Evolutionary conservation across 2,888 invertebrate species (phyloP), one percentile per base, ranked within the genome.

Genomic region (Pollenia amentaria): DNA sequence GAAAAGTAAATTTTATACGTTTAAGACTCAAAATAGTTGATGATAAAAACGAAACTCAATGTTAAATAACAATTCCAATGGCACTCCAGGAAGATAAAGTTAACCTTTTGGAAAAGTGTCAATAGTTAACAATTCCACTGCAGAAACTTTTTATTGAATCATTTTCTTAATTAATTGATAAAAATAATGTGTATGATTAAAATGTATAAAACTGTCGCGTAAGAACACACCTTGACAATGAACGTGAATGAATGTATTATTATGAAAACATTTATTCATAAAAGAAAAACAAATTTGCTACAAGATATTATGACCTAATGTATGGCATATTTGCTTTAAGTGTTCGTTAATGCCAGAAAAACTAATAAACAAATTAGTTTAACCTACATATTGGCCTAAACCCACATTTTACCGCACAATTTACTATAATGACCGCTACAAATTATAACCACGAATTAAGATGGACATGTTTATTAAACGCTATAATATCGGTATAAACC

Each of bases 391-490:
- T 80, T 77, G 72, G 77, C 48, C 84, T 69, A 80, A 72, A 72
- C 76, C 42, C 76, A 76, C 46, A 70, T 87, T 87, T 87, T 48
- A 77, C 72, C 67, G 69, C 83, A 80, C 76, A 87, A 84, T 84
- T 87, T 73, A 77, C 72, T 48, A 57, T 85, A 87, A 87, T 87
- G 82, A 48, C 87, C 81, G 84, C 84, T 76, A 88, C 84, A 86
- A 88, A 88, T 88, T 86, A 84, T 80, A 79, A 57, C 76, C 85
- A 80, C 76, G 82, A 88, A 87, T 87, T 88, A 87, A 88, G 81
- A 79, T 65, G 79, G 84, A 88, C 88, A 88, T 87, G 84, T 88
- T 88, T 88, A 87, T 88, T 88, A 87, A 84, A 84, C 55, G 80
- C 62, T 78, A 72, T 72, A 75, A 85, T 79, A 44, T 44, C 70